A percentile compares a stretch with the other conserved stretches of the same genome.
phyloP scores from a whole-genome alignment of 2,888 invertebrate genomes.

The Drosophila peninsularis region DNA sequence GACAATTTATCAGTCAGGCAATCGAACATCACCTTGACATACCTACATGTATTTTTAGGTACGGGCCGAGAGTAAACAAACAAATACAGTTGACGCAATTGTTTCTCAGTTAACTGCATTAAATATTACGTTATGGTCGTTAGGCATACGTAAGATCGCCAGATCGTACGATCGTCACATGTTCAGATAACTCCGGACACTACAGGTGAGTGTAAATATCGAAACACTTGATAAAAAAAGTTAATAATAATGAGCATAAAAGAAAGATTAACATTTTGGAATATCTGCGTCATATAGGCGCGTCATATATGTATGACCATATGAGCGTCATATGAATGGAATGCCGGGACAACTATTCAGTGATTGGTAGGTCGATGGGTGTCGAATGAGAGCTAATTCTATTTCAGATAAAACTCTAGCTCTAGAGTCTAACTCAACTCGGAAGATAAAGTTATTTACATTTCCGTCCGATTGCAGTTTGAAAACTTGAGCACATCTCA shows the following conservation, averaged over 20 bases:
- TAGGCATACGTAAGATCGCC: slow-evolving; percentile 3
- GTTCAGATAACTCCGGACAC: slow-evolving; percentile 1
- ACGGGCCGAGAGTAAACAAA: slow-evolving; percentile 37
- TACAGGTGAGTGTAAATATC: neutral
- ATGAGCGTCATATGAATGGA: slow-evolving; percentile 1
- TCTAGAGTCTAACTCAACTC: neutral
- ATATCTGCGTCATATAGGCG: slow-evolving; percentile 4
- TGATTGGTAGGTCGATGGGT: neutral
- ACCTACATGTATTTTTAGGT: slow-evolving; percentile 62
- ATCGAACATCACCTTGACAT: slow-evolving; percentile 79
- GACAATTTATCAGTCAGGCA: slow-evolving; percentile 58
- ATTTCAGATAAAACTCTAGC: neutral
- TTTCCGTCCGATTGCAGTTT: slow-evolving; percentile 11
- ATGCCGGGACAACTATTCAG: neutral
- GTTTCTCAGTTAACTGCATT: slow-evolving; percentile 24
- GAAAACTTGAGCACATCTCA: slow-evolving; percentile 7
- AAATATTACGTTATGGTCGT: slow-evolving; percentile 28
- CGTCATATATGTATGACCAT: slow-evolving; percentile 3
- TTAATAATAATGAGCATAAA: neutral
- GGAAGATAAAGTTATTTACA: neutral
- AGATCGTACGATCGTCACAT: slow-evolving; percentile 28
- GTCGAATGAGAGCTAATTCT: neutral
- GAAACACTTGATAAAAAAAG: slow-evolving; percentile 1
- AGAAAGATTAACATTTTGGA: neutral
- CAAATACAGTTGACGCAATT: slow-evolving; percentile 62